Base-by-base conservation (phyloP, 2,113 vertebrate genomes). In the Bos taurus region DNA sequence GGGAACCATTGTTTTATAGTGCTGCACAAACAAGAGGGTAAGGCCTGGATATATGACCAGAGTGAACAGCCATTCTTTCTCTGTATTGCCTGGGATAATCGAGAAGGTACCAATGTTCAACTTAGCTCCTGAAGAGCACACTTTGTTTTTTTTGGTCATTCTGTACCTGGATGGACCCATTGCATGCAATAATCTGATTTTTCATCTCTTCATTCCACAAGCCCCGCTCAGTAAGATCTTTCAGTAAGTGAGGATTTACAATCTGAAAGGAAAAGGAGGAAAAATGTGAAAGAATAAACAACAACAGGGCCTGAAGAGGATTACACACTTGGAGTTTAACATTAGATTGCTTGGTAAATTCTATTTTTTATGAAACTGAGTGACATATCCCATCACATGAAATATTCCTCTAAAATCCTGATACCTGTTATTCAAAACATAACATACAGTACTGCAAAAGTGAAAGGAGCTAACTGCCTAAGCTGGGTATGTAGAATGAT, bases 151-250 rank as follows among this genome's bases (percentile, higher is more conserved):
- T 71, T 92, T 0, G 4, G 12, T 77, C 64, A 83, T 89, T 90
- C 40, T 88, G 0, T 96, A 99, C 99, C 99, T 99, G 99, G 97
- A 99, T 99, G 43, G 99, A 99, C 81, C 99, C 99, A 0, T 99
- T 99, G 93, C 99, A 99, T 95, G 99, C 98, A 23, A 99, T 99
- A 97, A 99, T 99, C 97, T 99, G 99, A 98, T 99, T 99, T 98
- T 99, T 99, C 99, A 99, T 99, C 88, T 99, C 99, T 88, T 99
- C 99, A 0, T 98, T 99, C 99, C 99, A 99, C 78, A 99, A 98
- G 12, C 99, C 99, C 90, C 98, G 98, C 88, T 99, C 99, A 0
- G 99, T 99, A 91, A 99, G 99, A 97, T 99, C 99, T 96, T 99
- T 99, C 98, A 99, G n/a, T 97, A 99, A 97, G 95, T 99, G 99